Evolutionary conservation across 2,113 vertebrate species (phyloP).

Genomic region (Psittacara wagleri): DNA sequence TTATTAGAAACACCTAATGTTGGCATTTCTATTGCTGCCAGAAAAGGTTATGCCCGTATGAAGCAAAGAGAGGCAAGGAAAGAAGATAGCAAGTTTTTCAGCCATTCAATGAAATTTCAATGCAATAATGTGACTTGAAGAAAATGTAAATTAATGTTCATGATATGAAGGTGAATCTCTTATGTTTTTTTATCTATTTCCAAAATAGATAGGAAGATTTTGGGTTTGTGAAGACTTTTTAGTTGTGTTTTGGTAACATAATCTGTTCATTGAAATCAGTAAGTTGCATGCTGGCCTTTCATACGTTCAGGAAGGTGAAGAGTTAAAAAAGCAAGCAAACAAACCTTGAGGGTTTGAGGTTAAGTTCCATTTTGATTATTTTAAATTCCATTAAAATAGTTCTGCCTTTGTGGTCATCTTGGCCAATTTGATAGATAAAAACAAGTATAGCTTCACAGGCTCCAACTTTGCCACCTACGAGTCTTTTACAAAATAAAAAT

Average conservation of each 20-base stretch:
- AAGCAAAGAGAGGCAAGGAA: background rate
- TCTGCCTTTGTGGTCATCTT: background rate
- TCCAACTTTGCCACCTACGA: background rate
- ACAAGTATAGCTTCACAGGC: background rate
- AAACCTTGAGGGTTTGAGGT: background rate
- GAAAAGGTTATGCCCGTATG: constrained; percentile 3
- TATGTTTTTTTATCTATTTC: background rate
- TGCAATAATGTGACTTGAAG: background rate
- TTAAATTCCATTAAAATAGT: background rate
- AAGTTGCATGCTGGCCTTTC: background rate
- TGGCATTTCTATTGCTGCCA: constrained; percentile 5
- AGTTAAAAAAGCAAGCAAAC: background rate
- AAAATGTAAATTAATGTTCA: background rate
- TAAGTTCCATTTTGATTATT: background rate
- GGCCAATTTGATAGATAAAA: background rate
- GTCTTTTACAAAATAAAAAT: background rate
- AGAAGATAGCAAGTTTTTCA: background rate
- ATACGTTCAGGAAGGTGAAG: rapidly evolving
- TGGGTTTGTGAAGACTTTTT: background rate
- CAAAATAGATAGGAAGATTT: background rate
- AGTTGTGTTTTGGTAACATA: background rate
- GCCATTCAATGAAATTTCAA: background rate
- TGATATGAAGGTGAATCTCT: background rate
- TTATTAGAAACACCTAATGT: constrained; percentile 39
- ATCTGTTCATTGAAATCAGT: background rate